Base-by-base conservation (phyloP, 1,140 invertebrate species). In the Thaumatotibia leucotreta region DNA sequence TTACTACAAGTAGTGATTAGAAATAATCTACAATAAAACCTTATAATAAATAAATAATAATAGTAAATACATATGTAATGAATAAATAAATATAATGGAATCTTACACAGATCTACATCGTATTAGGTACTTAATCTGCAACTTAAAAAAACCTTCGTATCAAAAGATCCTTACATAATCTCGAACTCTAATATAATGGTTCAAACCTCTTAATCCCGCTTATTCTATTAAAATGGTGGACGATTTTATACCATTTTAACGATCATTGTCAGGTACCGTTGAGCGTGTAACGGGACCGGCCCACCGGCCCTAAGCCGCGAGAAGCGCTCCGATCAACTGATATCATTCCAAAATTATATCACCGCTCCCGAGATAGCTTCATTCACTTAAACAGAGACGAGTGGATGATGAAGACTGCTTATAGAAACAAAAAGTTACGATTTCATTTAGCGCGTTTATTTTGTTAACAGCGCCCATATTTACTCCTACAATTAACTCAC, bases 241-340 rank as follows among this genome's bases (percentile, higher is more conserved):
- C 52, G 24, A 58, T 58, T 65, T 75, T 70, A 72, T 73, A 68
- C 67, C 33, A 68, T 63, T 66, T 66, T 68, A 75, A 71, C 64
- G 65, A 77, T 69, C 67, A 71, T 76, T 72, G 76, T 68, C 66
- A 66, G 35, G 74, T 78, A 78, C 76, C 74, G 76, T 78, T 78
- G 66, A 11, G 32, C 68, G 45, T 22, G 58, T 75, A 75, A 75
- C 75, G 75, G 75, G 73, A 71, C 66, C 32, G 63, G 61, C 68
- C 69, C 65, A 70, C 66, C 54, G 68, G 66, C 70, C 72, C 71
- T 74, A 61, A 62, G 69, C 23, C 32, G 29, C 65, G 68, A 68
- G 65, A 67, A 33, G 45, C 64, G 52, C 63, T 33, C 52, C 39
- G 65, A 70, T 70, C 65, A 70, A 70, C 72, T 66, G 52, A 58